A percentile compares a stretch with the other conserved stretches of the same genome.
phyloP scores from a whole-genome alignment of 1,140 invertebrate genomes.

The Drosophila serrata region DNA sequence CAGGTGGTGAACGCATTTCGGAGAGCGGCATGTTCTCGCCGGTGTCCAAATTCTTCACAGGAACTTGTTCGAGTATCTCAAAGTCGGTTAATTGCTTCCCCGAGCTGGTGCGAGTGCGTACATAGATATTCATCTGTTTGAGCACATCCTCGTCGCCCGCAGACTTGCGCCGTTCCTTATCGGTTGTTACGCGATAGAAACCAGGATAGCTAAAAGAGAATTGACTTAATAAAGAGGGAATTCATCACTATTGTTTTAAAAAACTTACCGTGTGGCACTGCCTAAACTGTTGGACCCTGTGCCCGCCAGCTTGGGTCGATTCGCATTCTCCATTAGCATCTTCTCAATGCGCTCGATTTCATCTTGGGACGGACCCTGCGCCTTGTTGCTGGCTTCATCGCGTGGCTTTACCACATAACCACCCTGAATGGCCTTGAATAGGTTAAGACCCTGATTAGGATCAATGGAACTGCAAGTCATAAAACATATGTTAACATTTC shows the following conservation, averaged over 20 bases:
- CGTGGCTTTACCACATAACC: slow-evolving; percentile 93
- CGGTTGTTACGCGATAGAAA: slow-evolving; percentile 75
- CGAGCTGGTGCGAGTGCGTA: slow-evolving; percentile 93
- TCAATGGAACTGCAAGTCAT: slow-evolving; percentile 81
- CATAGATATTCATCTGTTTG: slow-evolving; percentile 90
- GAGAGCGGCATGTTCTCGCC: slow-evolving; percentile 86
- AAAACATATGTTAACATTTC: neutral
- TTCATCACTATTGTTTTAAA: accelerated
- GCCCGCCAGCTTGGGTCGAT: slow-evolving; percentile 76
- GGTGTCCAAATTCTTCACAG: slow-evolving; percentile 97
- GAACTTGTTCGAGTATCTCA: slow-evolving; percentile 97
- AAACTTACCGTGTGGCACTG: slow-evolving; percentile 75
- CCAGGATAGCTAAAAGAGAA: slow-evolving; percentile 68
- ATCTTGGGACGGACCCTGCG: slow-evolving; percentile 87
- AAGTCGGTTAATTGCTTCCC: slow-evolving; percentile 93
- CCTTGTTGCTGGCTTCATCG: slow-evolving; percentile 90
- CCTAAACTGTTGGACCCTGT: slow-evolving; percentile 84
- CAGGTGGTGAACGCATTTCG: slow-evolving; percentile 82
- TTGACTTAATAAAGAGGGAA: neutral
- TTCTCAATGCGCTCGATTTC: slow-evolving; percentile 88
- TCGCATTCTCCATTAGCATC: slow-evolving; percentile 84
- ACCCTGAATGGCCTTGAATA: slow-evolving; percentile 89
- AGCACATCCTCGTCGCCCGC: slow-evolving; percentile 91
- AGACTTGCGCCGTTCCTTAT: slow-evolving; percentile 89
- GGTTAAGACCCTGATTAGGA: slow-evolving; percentile 82